Conservation (phyloP, 2,113 vertebrate genomes). For the Pogona vitticeps region DNA sequence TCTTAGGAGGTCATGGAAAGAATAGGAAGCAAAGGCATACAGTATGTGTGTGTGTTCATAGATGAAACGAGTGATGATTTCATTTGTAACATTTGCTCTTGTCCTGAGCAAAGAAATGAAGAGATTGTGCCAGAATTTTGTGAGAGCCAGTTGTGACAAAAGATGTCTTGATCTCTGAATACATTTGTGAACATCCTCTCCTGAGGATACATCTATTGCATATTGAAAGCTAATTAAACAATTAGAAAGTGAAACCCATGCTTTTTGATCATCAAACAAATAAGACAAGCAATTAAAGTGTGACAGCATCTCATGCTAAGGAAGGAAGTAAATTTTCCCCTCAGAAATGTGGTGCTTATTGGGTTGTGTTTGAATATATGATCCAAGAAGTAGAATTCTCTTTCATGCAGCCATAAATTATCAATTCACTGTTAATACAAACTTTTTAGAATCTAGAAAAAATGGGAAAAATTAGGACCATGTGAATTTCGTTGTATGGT, state of each 20-base stretch:
- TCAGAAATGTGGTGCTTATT: neutral
- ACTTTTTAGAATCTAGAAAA: neutral
- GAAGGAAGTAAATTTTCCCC: neutral
- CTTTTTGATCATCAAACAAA: neutral
- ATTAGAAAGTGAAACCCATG: neutral
- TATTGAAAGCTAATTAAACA: neutral
- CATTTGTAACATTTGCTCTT: no score
- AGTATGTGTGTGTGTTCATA: no score
- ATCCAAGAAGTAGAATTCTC: no score
- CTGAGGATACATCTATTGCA: no score
- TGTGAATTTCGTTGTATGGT: no score
- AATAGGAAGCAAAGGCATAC: neutral
- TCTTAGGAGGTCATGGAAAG: neutral
- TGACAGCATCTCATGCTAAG: neutral
- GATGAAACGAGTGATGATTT: no score
- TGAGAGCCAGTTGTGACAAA: neutral
- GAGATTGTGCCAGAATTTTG: neutral
- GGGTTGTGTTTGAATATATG: neutral
- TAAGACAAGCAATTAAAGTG: neutral
- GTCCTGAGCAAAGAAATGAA: no score
- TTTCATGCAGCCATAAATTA: neutral
- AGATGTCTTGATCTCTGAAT: neutral
- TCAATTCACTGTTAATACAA: neutral
- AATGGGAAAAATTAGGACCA: no score
- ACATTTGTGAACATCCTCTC: neutral